Evolutionary conservation across 2,113 vertebrate genomes (phyloP).

Genomic region (Petroica traversi): DNA sequence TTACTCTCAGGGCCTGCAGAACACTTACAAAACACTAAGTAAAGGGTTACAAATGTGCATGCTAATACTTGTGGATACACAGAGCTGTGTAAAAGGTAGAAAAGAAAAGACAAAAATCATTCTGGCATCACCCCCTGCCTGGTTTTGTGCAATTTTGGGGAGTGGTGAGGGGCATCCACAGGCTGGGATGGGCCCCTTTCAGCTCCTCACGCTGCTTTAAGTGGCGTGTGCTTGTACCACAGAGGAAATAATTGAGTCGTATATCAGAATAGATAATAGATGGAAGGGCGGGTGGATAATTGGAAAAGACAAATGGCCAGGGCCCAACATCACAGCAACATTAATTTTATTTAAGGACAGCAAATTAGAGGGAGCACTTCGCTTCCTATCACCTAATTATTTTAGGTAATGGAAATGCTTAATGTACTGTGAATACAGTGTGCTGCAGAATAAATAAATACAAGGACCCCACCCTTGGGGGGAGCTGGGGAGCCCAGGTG

Average conservation of each 20-base stretch:
- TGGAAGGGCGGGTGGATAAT: constrained; percentile 71
- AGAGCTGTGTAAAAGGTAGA: too few relatives aligned
- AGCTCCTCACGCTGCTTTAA: not conserved
- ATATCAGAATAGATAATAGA: constrained; percentile 74
- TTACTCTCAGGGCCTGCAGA: too few relatives aligned
- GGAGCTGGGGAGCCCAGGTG: not conserved
- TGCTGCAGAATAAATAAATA: constrained; percentile 69
- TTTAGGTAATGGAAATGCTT: constrained; percentile 86
- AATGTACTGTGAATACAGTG: constrained; percentile 83
- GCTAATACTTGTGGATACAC: too few relatives aligned
- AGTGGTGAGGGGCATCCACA: rapidly evolving
- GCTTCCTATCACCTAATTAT: constrained; percentile 84
- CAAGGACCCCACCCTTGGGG: constrained; percentile 30
- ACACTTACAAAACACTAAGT: too few relatives aligned
- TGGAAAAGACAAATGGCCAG: constrained; percentile 79
- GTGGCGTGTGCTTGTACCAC: constrained; percentile 5
- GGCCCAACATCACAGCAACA: constrained; percentile 76
- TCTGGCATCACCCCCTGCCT: not conserved
- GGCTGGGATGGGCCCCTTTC: not conserved
- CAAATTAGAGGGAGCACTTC: constrained; percentile 78
- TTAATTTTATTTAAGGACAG: constrained; percentile 84
- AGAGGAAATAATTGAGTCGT: constrained; percentile 72
- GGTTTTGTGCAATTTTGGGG: not conserved
- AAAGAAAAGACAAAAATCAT: too few relatives aligned
- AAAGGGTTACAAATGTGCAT: too few relatives aligned